A percentile compares a stretch with the other conserved stretches of the same genome.
These are phyloP conservation scores for Eclectus roratus DNA, from an alignment of 2,113 vertebrate genomes.

Conservation along the genomic window DNA sequence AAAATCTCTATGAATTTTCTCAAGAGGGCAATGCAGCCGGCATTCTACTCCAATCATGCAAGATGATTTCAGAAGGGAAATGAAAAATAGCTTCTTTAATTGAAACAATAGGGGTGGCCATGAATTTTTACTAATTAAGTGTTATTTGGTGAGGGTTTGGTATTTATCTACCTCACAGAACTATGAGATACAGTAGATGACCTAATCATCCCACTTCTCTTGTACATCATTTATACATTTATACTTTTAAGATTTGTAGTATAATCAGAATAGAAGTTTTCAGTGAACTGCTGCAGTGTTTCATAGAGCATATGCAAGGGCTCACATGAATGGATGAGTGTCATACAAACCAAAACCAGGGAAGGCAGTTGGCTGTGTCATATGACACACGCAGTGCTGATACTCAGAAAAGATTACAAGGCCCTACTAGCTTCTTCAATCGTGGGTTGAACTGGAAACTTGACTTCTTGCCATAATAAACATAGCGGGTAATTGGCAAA, in stretches of 20 bases:
- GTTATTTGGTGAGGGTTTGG: not conserved
- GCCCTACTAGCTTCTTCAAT: not conserved
- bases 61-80: not conserved
- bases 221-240: not conserved
- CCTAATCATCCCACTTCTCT: not conserved
- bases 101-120: not conserved
- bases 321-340: not conserved
- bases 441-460: not conserved
- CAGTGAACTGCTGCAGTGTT: not conserved
- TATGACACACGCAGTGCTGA: not conserved
- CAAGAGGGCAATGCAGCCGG: not conserved
- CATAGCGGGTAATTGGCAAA: not conserved
- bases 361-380: not conserved
- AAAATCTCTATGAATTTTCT: slow-evolving; percentile 8
- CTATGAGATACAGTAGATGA: not conserved
- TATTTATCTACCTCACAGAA: not conserved
- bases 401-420: not conserved
- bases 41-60: not conserved
- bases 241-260: not conserved
- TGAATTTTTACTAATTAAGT: not conserved
- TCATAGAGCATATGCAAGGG: not conserved
- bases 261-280: not conserved
- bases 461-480: not conserved
- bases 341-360: not conserved
- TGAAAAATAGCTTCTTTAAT: not conserved